Base-by-base conservation (phyloP, 30 jellyfish, hydroid and myxozoan genomes). In the Nemopilema nomurai region DNA sequence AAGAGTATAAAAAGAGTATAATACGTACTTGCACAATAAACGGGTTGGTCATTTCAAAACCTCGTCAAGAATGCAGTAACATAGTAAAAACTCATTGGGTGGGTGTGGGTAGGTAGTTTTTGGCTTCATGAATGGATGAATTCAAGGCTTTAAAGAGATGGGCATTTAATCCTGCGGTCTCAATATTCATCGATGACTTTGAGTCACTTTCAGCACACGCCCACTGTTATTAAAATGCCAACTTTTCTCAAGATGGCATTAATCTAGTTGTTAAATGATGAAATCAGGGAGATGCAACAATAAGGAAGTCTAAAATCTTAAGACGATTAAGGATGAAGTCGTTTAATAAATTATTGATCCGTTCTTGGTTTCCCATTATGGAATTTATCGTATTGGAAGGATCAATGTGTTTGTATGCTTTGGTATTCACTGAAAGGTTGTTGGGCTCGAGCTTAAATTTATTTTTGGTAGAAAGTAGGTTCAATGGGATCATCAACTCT, bases 181-280 rank as follows among this genome's bases (percentile, higher is more conserved):
- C 76, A 16, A 62, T 53, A 62, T 22, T 77, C 28, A 67, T 52
- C 62, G 87, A 57, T 77, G 29, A 41, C 72, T 77, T 66, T 57
- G 70, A 65, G 71, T 62, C 32, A 18, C 78, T 25, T n/a, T 62
- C 6, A 77, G 87, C 62, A 69, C 31, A 77, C 28, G 28, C 77
- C 23, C 62, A 77, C 53, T 28, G 77, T 51, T 75, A 77, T 77
- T 30, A 77, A 27, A 77, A 77, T 77, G 23, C 87, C 69, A 62
- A 29, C 51, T 41, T 75, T 21, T 62, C 22, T 28, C 33, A 77
- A 21, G 28, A 20, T 41, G 23, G 78, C 30, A 22, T 28, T 20
- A 77, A 77, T 73, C 83, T 73, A 73, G 22, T 73, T 73, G 69
- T 22, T 30, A 41, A 41, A 41, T n/a, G 13, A 41, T 41, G 57